Evolutionary conservation across 2,888 invertebrate genomes (phyloP), one percentile per base, ranked within the genome.

Genomic region (Epinotia brunnichana): DNA sequence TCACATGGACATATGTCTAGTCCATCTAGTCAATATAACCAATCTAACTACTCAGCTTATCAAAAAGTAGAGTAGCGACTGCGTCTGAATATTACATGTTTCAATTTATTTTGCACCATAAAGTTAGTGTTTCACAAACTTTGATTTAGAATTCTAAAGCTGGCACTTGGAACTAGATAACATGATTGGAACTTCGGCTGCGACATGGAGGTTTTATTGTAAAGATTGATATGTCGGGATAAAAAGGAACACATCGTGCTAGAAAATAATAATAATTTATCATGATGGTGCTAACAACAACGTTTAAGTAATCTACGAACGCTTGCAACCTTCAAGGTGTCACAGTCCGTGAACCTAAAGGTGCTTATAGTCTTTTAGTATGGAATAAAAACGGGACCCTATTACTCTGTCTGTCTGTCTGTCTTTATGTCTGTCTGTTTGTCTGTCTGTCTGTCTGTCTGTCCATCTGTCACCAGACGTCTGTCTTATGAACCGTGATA

Each of bases 171-270:
- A 57, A 29, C 56, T 57, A 4, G 13, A 4, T 15, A 57, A 57
- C 29, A 29, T 13, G 56, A 57, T 57, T 57, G 56, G 56, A 57
- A 57, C 56, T 56, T 56, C 13, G 9, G 56, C 56, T 11, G n/a
- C 24, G 29, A 57, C 56, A 29, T 57, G 29, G 29, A 57, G 15
- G 29, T 29, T 29, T 57, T 57, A 57, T 29, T 29, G 29, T 29
- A n/a, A 24, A 57, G 35, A n/a, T 57, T 24, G 15, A 7, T 56
- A 29, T n/a, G 15, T 5, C 2, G 0, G 56, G 29, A 56, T 56
- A n/a, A 24, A 29, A 24, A 29, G 15, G 4, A n/a, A 5, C 4
- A 44, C 5, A 5, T n/a, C 3, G 3, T 15, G 44, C 44, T 44
- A 15, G 4, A 15, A 11, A 44, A 15, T 44, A 4, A 29, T 29